Percentiles rank a stretch among this genome's conserved stretches.
Evolutionary conservation across 2,797 vertebrate genomes (phyloP).

Genomic region (Lutjanus argentimaculatus): DNA sequence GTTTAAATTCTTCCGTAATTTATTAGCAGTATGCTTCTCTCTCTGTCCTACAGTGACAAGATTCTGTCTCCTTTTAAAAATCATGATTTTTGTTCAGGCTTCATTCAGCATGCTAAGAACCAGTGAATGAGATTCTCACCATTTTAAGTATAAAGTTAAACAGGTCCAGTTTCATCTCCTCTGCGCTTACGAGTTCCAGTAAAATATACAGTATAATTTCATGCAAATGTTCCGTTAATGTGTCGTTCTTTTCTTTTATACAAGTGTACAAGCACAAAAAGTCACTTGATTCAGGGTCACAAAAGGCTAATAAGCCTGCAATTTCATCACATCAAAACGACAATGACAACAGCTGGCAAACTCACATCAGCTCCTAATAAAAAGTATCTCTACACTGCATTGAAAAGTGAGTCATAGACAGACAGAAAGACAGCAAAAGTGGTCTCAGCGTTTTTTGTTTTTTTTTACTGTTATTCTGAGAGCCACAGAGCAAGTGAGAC

Average conservation of each 20-base stretch:
- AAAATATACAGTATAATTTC: background rate
- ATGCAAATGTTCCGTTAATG: background rate
- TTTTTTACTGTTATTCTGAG: constrained; percentile 24
- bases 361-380: background rate
- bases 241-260: background rate
- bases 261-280: background rate
- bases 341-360: background rate
- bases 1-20: background rate
- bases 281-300: background rate
- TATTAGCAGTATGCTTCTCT: background rate
- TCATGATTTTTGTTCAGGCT: background rate
- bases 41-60: background rate
- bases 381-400: constrained; percentile 15
- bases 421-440: background rate
- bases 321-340: constrained; percentile 32
- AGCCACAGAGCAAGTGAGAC: constrained; percentile 32
- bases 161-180: background rate
- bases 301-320: constrained; percentile 16
- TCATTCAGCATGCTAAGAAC: background rate
- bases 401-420: constrained; percentile 28
- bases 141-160: constrained; percentile 1
- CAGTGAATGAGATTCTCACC: background rate
- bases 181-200: background rate
- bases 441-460: constrained; percentile 14
- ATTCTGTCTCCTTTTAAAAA: background rate